phyloP scores from a whole-genome alignment of 2,113 vertebrate genomes.

The Anguilla rostrata region DNA sequence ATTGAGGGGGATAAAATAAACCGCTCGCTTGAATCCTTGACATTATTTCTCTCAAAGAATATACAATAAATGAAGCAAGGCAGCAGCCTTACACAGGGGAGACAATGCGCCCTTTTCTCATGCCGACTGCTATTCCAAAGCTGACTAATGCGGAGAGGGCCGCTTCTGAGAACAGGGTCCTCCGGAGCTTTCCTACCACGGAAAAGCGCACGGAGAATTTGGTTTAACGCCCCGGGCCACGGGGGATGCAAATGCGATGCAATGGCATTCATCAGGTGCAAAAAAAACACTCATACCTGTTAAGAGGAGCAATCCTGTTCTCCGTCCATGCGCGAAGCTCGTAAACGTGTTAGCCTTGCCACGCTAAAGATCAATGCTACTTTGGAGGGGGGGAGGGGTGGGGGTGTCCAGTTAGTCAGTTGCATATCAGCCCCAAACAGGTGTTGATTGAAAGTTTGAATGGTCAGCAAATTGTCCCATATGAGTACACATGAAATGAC shows the following conservation, averaged over 20 bases:
- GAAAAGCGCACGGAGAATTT: not conserved
- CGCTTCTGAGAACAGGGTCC: not conserved
- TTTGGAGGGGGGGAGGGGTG: not conserved
- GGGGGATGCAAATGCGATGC: not conserved
- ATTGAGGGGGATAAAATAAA: not conserved
- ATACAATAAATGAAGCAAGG: not conserved
- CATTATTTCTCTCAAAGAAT: no score
- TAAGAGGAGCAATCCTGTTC: not conserved
- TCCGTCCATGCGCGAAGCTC: not conserved
- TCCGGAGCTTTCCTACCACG: not conserved
- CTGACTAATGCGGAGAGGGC: not conserved
- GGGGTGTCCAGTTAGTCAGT: not conserved
- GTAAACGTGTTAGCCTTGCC: not conserved
- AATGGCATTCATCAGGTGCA: not conserved
- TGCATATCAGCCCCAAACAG: not conserved
- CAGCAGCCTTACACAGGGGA: not conserved
- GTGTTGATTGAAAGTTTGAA: not conserved
- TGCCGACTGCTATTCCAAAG: not conserved
- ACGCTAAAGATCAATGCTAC: not conserved
- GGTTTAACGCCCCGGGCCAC: not conserved
- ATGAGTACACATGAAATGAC: not conserved
- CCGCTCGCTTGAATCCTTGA: not conserved
- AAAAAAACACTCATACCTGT: not conserved
- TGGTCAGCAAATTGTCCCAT: not conserved
- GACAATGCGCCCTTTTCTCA: not conserved